Evolutionary conservation across 2,888 invertebrate genomes (phyloP).

Genomic region (Helicoverpa assulta): DNA sequence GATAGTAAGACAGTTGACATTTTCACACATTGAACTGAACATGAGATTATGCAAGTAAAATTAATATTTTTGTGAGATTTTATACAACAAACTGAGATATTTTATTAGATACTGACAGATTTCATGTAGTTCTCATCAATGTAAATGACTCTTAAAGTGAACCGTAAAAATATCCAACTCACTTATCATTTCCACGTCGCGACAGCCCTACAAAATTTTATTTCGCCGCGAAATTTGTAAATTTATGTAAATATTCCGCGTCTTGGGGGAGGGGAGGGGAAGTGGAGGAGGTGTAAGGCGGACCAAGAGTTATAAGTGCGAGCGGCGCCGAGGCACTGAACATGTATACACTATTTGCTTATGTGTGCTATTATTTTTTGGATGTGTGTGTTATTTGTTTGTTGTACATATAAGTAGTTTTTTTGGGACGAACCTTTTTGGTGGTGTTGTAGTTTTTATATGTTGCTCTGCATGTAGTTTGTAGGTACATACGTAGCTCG

Average conservation of each 20-base stretch:
- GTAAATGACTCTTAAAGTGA: too few relatives aligned
- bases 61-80: too few relatives aligned
- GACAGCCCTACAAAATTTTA: slow-evolving; percentile 85
- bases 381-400: slow-evolving; percentile 30
- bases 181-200: not conserved
- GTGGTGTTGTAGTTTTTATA: not conserved
- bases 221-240: slow-evolving; percentile 88
- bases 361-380: slow-evolving; percentile 69
- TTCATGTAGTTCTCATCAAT: too few relatives aligned
- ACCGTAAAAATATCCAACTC: not conserved
- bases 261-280: slow-evolving; percentile 78
- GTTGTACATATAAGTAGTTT: slow-evolving; percentile 7
- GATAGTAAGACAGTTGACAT: too few relatives aligned
- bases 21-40: too few relatives aligned
- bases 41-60: too few relatives aligned
- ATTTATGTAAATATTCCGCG: slow-evolving; percentile 90
- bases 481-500: not conserved
- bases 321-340: slow-evolving; percentile 52
- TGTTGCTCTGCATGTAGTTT: not conserved
- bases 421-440: not conserved
- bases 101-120: not conserved
- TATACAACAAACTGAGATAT: too few relatives aligned
- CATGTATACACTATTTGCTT: slow-evolving; percentile 59
- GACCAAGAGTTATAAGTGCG: slow-evolving; percentile 62
- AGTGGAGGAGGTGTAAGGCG: slow-evolving; percentile 65